Conservation (phyloP, 2,797 vertebrate genomes). For the Smutsia temminckii region DNA sequence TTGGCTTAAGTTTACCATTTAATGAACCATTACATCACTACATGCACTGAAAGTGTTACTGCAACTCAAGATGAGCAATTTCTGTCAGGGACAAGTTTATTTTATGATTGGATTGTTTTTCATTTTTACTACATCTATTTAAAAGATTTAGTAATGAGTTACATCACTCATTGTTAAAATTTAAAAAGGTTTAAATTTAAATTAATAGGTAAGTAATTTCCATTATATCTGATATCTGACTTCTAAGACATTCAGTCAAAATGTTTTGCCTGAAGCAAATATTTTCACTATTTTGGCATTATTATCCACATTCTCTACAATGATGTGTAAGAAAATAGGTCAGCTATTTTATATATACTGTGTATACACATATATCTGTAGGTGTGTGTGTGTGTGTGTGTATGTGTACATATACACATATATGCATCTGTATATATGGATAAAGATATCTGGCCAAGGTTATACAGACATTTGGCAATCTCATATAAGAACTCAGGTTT, state of each 20-base stretch:
- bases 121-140: not conserved
- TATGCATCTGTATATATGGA: not conserved
- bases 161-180: constrained; percentile 7
- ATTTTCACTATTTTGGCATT: constrained; percentile 56
- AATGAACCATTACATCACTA: not conserved
- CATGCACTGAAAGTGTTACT: not conserved
- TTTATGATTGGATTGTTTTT: not conserved
- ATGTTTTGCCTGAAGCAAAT: constrained; percentile 33
- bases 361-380: not conserved
- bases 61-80: not conserved
- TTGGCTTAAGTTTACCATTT: constrained; percentile 21
- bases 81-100: not conserved
- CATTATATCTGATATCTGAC: constrained; percentile 27
- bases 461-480: constrained; percentile 46
- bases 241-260: constrained; percentile 54
- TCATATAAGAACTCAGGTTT: constrained; percentile 5
- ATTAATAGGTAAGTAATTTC: constrained; percentile 25
- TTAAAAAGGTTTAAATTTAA: constrained; percentile 33
- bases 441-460: constrained; percentile 40
- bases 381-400: too few species aligned
- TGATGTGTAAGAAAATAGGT: constrained; percentile 64
- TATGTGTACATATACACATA: not conserved
- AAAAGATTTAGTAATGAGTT: constrained; percentile 58
- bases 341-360: not conserved
- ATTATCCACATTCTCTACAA: constrained; percentile 40